Evolutionary conservation across 2,113 vertebrate species (phyloP).

Genomic region (Archilochus colubris): DNA sequence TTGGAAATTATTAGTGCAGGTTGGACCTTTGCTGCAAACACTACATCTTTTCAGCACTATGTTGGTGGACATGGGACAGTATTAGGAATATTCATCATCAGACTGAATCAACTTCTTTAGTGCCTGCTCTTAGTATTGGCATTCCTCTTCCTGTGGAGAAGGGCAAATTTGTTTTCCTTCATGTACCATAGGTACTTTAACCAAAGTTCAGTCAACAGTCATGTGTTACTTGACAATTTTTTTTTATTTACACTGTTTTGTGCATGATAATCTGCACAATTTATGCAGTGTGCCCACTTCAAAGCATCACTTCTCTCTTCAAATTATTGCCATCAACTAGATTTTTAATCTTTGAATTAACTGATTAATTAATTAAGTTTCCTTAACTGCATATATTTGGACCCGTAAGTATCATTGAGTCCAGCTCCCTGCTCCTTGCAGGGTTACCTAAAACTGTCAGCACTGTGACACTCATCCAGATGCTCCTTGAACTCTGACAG

Average conservation of each 20-base stretch:
- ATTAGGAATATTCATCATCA: neutral
- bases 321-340: neutral
- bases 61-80: neutral
- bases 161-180: neutral
- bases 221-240: neutral
- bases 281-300: neutral
- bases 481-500: neutral
- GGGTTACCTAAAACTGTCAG: neutral
- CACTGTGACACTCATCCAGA: neutral
- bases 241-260: neutral
- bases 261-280: neutral
- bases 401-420: neutral
- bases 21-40: neutral
- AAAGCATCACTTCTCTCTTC: neutral
- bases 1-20: neutral
- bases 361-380: neutral
- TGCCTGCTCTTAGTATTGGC: neutral
- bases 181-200: neutral
- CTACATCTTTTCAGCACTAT: neutral
- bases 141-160: neutral
- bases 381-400: too few species aligned
- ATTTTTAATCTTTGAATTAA: neutral
- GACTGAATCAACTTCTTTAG: neutral
- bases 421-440: neutral
- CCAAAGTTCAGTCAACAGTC: neutral